Conservation (phyloP, 2,888 invertebrate species). For the Dastarcus helophoroides region DNA sequence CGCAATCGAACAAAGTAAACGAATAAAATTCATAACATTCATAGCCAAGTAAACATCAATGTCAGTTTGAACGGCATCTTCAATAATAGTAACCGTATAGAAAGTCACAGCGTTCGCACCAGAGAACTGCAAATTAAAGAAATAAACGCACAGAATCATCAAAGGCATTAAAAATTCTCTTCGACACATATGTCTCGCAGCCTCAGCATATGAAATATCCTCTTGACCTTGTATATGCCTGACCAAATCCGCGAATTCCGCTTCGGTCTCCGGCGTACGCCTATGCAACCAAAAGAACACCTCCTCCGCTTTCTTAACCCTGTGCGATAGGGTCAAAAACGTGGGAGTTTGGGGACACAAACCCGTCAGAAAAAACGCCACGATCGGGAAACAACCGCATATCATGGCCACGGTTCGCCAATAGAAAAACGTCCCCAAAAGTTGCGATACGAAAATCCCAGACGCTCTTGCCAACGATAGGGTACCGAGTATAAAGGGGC, state of each 20-base stretch:
- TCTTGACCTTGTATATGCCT: no score
- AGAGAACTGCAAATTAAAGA: slow-evolving; percentile 56
- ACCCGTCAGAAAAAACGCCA: slow-evolving; percentile 41
- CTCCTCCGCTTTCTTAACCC: slow-evolving; percentile 44
- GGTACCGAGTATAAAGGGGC: slow-evolving; percentile 53
- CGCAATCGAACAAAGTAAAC: slow-evolving; percentile 49
- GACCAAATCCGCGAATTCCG: slow-evolving; percentile 42
- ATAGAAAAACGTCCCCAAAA: no score
- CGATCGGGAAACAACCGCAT: slow-evolving; percentile 42
- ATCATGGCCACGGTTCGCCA: no score
- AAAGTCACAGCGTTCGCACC: slow-evolving; percentile 62
- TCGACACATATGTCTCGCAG: no score
- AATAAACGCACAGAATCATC: slow-evolving; percentile 50
- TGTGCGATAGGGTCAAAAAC: slow-evolving; percentile 52
- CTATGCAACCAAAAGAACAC: slow-evolving; percentile 52
- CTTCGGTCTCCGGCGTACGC: slow-evolving; percentile 38
- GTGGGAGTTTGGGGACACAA: slow-evolving; percentile 55
- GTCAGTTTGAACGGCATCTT: slow-evolving; percentile 43
- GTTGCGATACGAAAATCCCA: no score
- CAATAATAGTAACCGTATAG: slow-evolving; percentile 57
- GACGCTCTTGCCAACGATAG: no score
- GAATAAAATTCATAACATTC: slow-evolving; percentile 50
- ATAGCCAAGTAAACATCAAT: slow-evolving; percentile 57
- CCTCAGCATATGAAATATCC: no score
- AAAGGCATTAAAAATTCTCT: slow-evolving; percentile 48